Evolutionary conservation across 1,140 invertebrate genomes (phyloP).

Genomic region (Wasmannia auropunctata): DNA sequence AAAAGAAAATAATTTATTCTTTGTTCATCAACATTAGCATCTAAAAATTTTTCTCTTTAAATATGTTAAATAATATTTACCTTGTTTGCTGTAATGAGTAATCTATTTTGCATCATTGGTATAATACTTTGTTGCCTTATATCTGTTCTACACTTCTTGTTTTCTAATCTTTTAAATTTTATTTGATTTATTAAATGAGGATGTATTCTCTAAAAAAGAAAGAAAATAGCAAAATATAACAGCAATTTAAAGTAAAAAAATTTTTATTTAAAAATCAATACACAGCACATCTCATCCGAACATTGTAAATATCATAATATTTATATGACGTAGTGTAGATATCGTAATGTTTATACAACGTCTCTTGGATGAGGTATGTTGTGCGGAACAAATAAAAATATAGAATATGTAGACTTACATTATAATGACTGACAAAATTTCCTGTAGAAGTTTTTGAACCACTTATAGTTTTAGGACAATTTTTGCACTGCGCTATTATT

Average conservation of each 20-base stretch:
- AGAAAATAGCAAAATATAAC: not conserved
- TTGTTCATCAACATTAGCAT: no score
- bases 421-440: constrained; percentile 29
- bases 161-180: constrained; percentile 7
- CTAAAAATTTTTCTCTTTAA: no score
- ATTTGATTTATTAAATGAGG: not conserved
- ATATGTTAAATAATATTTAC: no score
- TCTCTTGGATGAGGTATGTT: no score
- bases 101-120: no score
- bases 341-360: no score
- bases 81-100: no score
- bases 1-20: no score
- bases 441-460: not conserved
- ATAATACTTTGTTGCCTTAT: not conserved
- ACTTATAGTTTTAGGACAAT: constrained; percentile 2
- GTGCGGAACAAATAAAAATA: constrained; percentile 1
- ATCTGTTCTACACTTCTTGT: not conserved
- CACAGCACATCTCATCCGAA: no score
- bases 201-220: constrained; percentile 4
- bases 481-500: not conserved
- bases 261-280: no score
- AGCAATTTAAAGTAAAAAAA: not conserved
- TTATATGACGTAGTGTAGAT: no score
- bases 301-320: no score
- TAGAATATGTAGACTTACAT: not conserved